Evolutionary conservation across 2,797 vertebrate species (phyloP).

Genomic region (Pangasius sanitwongsei): DNA sequence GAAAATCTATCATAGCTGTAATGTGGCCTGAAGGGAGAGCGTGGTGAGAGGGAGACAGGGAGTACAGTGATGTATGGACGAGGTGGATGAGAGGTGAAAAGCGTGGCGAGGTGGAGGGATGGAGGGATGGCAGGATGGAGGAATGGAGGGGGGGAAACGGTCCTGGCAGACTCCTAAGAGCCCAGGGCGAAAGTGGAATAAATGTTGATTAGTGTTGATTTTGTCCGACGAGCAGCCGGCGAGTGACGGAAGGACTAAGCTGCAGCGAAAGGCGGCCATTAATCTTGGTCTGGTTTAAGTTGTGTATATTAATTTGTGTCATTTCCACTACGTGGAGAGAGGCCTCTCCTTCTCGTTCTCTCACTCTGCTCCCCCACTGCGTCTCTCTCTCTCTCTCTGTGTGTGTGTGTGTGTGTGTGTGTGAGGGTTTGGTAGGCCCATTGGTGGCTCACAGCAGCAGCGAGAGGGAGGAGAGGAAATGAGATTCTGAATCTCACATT

Average conservation of each 20-base stretch:
- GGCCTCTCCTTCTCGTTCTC: slow-evolving; percentile 70
- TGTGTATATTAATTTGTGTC: slow-evolving; percentile 99
- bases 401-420: slow-evolving; percentile 52
- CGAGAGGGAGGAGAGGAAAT: slow-evolving; percentile 84
- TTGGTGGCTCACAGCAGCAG: slow-evolving; percentile 81
- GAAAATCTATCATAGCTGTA: slow-evolving; percentile 96
- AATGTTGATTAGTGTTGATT: slow-evolving; percentile 99
- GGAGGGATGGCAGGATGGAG: slow-evolving; percentile 66
- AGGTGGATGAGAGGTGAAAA: slow-evolving; percentile 94
- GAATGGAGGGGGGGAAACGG: slow-evolving; percentile 74
- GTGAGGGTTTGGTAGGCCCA: slow-evolving; percentile 66
- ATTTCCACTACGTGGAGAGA: slow-evolving; percentile 97
- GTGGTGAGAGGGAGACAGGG: slow-evolving; percentile 77
- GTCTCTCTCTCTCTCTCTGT: slow-evolving; percentile 53
- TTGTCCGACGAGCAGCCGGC: slow-evolving; percentile 92
- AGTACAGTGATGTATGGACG: slow-evolving; percentile 91
- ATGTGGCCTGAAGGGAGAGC: slow-evolving; percentile 82
- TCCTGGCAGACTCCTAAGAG: slow-evolving; percentile 85
- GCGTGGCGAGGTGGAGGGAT: slow-evolving; percentile 84
- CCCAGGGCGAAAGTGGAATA: slow-evolving; percentile 98
- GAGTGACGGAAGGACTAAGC: slow-evolving; percentile 98
- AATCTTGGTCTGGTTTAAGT: slow-evolving; percentile 99
- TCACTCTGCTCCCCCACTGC: slow-evolving; percentile 39
- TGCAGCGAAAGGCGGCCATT: slow-evolving; percentile 97
- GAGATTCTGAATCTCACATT: slow-evolving; percentile 91